Conservation (phyloP, 1,140 invertebrate species). For the Neodiprion virginianus region DNA sequence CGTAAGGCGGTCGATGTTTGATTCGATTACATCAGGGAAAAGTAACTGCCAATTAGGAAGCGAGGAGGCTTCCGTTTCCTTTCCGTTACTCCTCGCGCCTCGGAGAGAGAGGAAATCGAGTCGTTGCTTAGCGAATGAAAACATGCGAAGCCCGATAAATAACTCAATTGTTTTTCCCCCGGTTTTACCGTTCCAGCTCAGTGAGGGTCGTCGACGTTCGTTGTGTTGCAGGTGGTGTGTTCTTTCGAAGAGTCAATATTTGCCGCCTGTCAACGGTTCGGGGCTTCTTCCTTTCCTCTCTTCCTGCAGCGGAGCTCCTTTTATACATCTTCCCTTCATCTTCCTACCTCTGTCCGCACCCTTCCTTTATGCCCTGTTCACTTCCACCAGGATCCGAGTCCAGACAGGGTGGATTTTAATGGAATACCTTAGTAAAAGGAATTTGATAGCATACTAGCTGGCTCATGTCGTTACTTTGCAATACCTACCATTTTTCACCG, state of each 20-base stretch:
- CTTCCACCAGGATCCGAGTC: background rate
- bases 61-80: background rate
- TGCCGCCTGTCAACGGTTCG: background rate
- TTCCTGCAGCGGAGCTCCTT: background rate
- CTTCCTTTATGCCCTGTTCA: no score
- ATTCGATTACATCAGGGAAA: background rate
- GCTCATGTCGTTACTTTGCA: no score
- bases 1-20: background rate
- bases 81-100: background rate
- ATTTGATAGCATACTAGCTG: background rate
- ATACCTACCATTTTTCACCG: no score
- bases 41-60: background rate
- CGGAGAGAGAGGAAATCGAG: background rate
- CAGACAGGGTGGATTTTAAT: constrained; percentile 1
- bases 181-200: background rate
- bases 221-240: background rate
- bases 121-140: background rate
- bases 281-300: constrained; percentile 1
- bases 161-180: constrained; percentile 4
- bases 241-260: constrained; percentile 7
- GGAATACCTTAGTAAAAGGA: constrained; percentile 2
- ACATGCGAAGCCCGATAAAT: constrained; percentile 4
- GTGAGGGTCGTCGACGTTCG: background rate
- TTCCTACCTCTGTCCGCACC: background rate
- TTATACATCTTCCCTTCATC: background rate